Evolutionary conservation across 2,797 vertebrate species (phyloP), one percentile per base, ranked within the genome.

Genomic region (Microctenopoma lineatum): DNA sequence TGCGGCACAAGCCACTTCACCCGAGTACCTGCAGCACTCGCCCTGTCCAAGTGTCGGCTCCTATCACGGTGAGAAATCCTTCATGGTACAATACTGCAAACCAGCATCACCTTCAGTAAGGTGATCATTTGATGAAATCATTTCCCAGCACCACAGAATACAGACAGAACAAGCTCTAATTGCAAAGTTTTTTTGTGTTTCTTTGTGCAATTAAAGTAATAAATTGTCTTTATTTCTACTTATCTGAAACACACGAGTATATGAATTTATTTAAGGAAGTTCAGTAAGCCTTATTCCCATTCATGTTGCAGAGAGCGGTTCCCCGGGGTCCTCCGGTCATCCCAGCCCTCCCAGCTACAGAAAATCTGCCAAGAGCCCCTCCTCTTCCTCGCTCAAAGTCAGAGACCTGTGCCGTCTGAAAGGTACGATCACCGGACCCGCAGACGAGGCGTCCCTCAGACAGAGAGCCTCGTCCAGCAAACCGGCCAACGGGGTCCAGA

Each of bases 11-110:
- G 93, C 90, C 90, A 58, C 76, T 26, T 87, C 91, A 59, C 83
- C 85, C 63, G 94, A 96, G 64, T 95, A 94, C 93, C 89, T 94
- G 92, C 92, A 92, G 79, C 94, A 92, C 78, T 94, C 95, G 65
- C 94, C 94, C 3, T 93, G 92, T 73, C 80, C 93, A 45, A 92
- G 92, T 80, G 88, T 83, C 51, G 88, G 92, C 57, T 92, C 90
- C 51, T 91, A 83, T 58, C 69, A 84, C 3, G 91, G 91, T 92
- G 73, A 89, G 89, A 62, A n/a, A 52, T 5, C 2, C 29, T 6
- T 13, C 41, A 41, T 29, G 1, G 13, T 2, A n/a, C 27, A 29
- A 21, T 16, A 38, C 2, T 11, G 12, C 29, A 29, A 26, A 12
- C 12, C 2, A 44, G 6, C 27, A 25, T 9, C 27, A 21, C 7